Percentiles rank a stretch among this genome's conserved stretches.
phyloP scores from a whole-genome alignment of 1,140 invertebrate genomes.

The Drosophila quadrilineata region DNA sequence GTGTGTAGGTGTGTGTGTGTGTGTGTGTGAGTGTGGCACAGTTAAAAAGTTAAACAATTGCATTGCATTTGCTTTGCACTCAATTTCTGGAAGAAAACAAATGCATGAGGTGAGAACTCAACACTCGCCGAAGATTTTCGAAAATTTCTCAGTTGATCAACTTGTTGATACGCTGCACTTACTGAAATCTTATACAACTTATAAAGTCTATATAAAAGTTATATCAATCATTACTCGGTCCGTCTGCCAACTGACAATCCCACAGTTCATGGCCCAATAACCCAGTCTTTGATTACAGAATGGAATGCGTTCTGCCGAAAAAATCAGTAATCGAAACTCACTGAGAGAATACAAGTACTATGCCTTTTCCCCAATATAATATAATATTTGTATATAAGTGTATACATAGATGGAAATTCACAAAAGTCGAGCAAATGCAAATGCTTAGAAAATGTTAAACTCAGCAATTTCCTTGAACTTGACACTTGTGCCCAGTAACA shows the following conservation, averaged over 20 bases:
- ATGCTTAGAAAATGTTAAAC: slow-evolving; percentile 62
- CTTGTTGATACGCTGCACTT: no score
- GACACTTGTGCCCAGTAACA: slow-evolving; percentile 59
- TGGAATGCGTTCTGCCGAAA: no score
- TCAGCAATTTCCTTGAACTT: slow-evolving; percentile 76
- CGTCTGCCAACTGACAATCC: no score
- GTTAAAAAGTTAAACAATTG: slow-evolving; percentile 34
- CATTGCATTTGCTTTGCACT: slow-evolving; percentile 42
- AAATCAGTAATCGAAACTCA: slow-evolving; percentile 45
- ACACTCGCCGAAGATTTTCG: no score
- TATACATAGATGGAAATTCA: slow-evolving; percentile 10
- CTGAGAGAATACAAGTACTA: no score
- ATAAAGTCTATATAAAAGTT: no score
- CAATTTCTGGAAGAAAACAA: slow-evolving; percentile 71
- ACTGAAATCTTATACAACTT: no score
- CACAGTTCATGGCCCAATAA: no score
- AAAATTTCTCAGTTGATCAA: no score
- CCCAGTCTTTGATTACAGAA: no score
- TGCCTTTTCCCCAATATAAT: slow-evolving; percentile 36
- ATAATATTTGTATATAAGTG: no score
- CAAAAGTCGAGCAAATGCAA: slow-evolving; percentile 27
- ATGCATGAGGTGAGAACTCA: slow-evolving; percentile 35
- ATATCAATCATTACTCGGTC: no score
- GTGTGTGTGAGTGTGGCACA: slow-evolving; percentile 13
- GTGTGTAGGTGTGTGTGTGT: background rate